A percentile compares a stretch with the other conserved stretches of the same genome.
Evolutionary conservation across 2,888 invertebrate genomes (phyloP).

Genomic region (Copidosoma aretas): DNA sequence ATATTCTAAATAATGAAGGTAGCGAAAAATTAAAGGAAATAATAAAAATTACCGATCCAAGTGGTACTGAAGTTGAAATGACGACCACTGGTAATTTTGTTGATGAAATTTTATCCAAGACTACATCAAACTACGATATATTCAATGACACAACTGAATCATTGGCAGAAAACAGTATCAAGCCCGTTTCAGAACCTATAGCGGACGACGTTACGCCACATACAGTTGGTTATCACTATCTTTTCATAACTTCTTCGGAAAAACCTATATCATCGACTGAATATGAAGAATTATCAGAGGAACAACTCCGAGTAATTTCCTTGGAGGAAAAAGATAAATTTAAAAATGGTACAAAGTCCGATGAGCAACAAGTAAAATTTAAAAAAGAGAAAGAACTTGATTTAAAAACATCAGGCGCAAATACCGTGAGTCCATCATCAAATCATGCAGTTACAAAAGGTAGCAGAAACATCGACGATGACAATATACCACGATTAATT

Average conservation of each 20-base stretch:
- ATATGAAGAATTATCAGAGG: slow-evolving; percentile 48
- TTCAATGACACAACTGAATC: slow-evolving; percentile 11
- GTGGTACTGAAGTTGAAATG: slow-evolving; percentile 1
- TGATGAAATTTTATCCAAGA: slow-evolving; percentile 17
- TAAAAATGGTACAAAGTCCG: slow-evolving; percentile 40
- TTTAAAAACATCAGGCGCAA: slow-evolving; percentile 27
- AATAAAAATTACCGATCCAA: background rate
- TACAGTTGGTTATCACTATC: slow-evolving; percentile 50
- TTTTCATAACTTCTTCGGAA: slow-evolving; percentile 47
- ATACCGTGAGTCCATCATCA: background rate
- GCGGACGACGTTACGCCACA: slow-evolving; percentile 51
- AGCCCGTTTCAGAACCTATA: slow-evolving; percentile 56
- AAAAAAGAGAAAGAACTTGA: slow-evolving; percentile 48
- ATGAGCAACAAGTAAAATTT: slow-evolving; percentile 30
- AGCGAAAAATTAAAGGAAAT: slow-evolving; percentile 6
- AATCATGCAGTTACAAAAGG: slow-evolving; percentile 18
- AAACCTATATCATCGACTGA: slow-evolving; percentile 35
- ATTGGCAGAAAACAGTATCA: slow-evolving; percentile 44
- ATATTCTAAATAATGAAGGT: too few species aligned
- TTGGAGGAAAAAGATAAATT: slow-evolving; percentile 48
- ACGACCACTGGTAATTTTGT: background rate
- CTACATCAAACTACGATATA: slow-evolving; percentile 14
- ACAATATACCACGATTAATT: slow-evolving; percentile 37
- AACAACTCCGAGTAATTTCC: slow-evolving; percentile 53
- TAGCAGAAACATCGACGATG: slow-evolving; percentile 36